Percentiles rank a stretch among this genome's conserved stretches.
Evolutionary conservation across 2,888 invertebrate species (phyloP).

Genomic region (Ectropis crepuscularia): DNA sequence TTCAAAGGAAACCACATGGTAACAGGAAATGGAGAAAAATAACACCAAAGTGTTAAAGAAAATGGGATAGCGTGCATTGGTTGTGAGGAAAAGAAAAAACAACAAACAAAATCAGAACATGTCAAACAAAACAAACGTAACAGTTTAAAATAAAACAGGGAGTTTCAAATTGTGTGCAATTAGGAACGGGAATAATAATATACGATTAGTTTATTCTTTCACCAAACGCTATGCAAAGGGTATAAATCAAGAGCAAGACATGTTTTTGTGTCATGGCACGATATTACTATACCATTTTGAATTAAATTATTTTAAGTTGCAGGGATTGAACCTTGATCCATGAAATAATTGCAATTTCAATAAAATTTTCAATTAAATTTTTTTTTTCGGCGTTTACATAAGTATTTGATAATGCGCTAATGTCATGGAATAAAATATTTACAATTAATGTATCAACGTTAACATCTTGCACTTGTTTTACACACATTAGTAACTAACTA

Average conservation of each 20-base stretch:
- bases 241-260: slow-evolving; percentile 73
- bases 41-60: slow-evolving; percentile 77
- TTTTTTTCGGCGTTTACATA: background rate
- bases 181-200: slow-evolving; percentile 78
- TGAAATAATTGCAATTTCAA: background rate
- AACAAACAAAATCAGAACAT: slow-evolving; percentile 83
- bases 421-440: slow-evolving; percentile 36
- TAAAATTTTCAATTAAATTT: background rate
- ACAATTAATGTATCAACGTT: slow-evolving; percentile 28
- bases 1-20: slow-evolving; percentile 76
- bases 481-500: slow-evolving; percentile 64
- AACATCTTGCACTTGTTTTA: slow-evolving; percentile 72
- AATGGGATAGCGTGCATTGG: slow-evolving; percentile 78
- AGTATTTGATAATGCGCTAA: slow-evolving; percentile 27
- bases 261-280: background rate
- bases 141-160: slow-evolving; percentile 61
- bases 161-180: slow-evolving; percentile 72
- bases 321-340: slow-evolving; percentile 2
- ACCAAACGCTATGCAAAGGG: slow-evolving; percentile 69
- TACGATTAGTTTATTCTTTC: slow-evolving; percentile 78
- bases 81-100: slow-evolving; percentile 79
- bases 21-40: slow-evolving; percentile 69
- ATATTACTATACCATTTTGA: background rate
- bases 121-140: slow-evolving; percentile 79
- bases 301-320: background rate